phyloP scores from a whole-genome alignment of 2,797 vertebrate genomes.

The Esox masquinongy region DNA sequence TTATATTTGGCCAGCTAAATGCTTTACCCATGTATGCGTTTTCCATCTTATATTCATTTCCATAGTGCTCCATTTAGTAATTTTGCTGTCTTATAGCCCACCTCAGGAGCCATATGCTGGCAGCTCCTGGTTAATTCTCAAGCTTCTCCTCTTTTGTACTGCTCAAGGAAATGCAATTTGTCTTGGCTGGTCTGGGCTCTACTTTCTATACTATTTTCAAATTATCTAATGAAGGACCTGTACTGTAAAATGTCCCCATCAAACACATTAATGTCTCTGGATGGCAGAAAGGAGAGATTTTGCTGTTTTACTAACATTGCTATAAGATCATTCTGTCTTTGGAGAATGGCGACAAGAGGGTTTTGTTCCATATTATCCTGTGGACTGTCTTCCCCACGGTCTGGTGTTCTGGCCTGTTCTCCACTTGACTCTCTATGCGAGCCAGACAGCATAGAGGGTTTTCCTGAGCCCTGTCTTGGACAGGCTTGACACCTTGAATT shows the following conservation, averaged over 20 bases:
- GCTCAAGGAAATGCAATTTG: slow-evolving; percentile 8
- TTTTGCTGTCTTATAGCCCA: not conserved
- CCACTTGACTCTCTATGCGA: no score
- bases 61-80: slow-evolving; percentile 11
- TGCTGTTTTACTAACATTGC: no score
- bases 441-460: no score
- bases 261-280: not conserved
- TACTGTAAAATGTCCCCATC: not conserved
- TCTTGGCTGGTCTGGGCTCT: not conserved
- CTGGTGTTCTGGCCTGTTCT: no score
- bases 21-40: slow-evolving; percentile 1
- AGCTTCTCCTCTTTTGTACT: slow-evolving; percentile 2
- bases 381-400: no score
- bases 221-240: not conserved
- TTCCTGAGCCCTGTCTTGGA: no score
- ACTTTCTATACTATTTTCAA: not conserved
- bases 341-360: not conserved
- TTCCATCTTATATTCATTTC: slow-evolving; percentile 6
- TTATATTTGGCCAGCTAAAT: not conserved
- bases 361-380: no score
- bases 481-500: no score
- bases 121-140: slow-evolving; percentile 1
- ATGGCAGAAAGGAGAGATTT: no score
- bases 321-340: not conserved
- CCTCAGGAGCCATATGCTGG: not conserved